Evolutionary conservation across 2,113 vertebrate genomes (phyloP).

Genomic region (Oplegnathus fasciatus): DNA sequence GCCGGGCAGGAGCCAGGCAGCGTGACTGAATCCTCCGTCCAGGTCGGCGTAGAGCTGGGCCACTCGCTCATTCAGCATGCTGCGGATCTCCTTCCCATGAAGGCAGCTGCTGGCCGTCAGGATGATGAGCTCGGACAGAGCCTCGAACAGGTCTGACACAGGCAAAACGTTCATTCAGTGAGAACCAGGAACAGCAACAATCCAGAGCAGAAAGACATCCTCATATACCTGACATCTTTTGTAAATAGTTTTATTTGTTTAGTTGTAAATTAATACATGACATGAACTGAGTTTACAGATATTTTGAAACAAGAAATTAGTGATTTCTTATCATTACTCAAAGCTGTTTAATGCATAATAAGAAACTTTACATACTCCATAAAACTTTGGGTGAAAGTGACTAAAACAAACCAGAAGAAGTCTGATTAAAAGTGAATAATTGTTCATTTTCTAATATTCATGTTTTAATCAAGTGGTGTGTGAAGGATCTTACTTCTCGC

Average conservation of each 20-base stretch:
- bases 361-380: background rate
- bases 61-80: conserved; percentile 89
- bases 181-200: background rate
- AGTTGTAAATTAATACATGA: too few relatives aligned
- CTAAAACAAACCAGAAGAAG: background rate
- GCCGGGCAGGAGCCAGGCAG: conserved; percentile 94
- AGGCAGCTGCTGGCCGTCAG: conserved; percentile 97
- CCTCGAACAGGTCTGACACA: conserved; percentile 94
- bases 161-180: background rate
- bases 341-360: background rate
- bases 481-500: conserved; percentile 88
- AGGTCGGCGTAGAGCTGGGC: conserved; percentile 95
- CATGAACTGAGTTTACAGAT: too few relatives aligned
- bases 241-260: background rate
- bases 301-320: too few relatives aligned
- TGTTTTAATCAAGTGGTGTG: background rate
- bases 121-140: conserved; percentile 96
- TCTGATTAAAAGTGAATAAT: background rate
- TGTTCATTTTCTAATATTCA: background rate
- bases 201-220: background rate
- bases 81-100: conserved; percentile 94
- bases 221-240: too few relatives aligned
- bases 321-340: background rate
- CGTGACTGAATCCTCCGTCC: conserved; percentile 95
- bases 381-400: background rate